Percentiles rank a stretch among this genome's conserved stretches.
These are phyloP conservation scores for Brachypterus glaber DNA, from an alignment of 2,888 invertebrate genomes.

Conservation along the genomic window DNA sequence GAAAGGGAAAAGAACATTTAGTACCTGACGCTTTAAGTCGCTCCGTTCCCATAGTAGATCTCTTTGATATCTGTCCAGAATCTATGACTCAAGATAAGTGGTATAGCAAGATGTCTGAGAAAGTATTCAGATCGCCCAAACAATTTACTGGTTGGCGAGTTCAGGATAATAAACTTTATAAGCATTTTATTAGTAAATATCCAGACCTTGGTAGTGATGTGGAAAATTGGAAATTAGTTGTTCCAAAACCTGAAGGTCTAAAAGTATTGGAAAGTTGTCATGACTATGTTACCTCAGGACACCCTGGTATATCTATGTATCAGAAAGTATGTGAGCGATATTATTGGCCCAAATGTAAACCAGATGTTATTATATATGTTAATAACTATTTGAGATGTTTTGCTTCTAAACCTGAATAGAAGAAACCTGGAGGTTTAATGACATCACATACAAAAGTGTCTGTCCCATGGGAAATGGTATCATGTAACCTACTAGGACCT, in stretches of 20 bases:
- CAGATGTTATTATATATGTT: conserved; percentile 9
- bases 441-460: conserved; percentile 4
- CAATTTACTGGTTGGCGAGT: conserved; percentile 18
- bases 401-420: too few species aligned
- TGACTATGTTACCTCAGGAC: conserved; percentile 12
- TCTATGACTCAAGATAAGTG: conserved; percentile 13
- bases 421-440: conserved; percentile 13
- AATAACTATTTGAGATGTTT: conserved; percentile 10
- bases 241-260: conserved; percentile 9
- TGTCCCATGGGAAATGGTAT: conserved; percentile 12
- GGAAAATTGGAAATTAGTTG: conserved; percentile 13
- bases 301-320: conserved; percentile 12
- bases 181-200: conserved; percentile 9
- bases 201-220: conserved; percentile 8
- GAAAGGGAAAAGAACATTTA: too few species aligned
- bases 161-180: conserved; percentile 14
- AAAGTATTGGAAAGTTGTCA: conserved; percentile 8
- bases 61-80: too few species aligned
- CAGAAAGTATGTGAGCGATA: conserved; percentile 7
- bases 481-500: conserved; percentile 14
- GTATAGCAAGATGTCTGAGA: conserved; percentile 8
- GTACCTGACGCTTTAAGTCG: conserved; percentile 11
- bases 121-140: conserved; percentile 7
- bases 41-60: conserved; percentile 3
- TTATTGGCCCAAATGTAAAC: conserved; percentile 10